phyloP scores from a whole-genome alignment of 2,797 vertebrate species.

The Pempheris klunzingeri region DNA sequence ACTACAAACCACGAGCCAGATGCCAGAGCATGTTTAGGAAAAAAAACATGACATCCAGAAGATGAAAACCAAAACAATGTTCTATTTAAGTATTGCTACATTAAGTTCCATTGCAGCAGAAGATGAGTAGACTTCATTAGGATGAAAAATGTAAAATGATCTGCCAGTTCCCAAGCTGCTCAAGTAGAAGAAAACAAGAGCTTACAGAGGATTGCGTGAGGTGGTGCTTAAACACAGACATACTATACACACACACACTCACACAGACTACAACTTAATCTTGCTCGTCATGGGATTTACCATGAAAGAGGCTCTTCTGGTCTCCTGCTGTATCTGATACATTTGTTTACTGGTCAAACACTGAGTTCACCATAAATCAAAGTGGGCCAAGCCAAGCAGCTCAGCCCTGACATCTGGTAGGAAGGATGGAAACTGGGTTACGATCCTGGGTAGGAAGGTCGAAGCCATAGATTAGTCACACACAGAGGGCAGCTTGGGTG shows the following conservation, averaged over 20 bases:
- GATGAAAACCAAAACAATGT: neutral
- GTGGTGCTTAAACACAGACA: neutral
- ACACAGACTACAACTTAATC: constrained; percentile 41
- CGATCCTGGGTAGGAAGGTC: constrained; percentile 27
- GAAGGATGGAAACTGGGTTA: constrained; percentile 55
- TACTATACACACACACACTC: neutral
- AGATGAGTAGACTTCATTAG: neutral
- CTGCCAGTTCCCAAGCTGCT: neutral
- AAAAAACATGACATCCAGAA: too few species aligned
- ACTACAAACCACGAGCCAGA: neutral
- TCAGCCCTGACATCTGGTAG: constrained; percentile 41
- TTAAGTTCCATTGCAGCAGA: neutral
- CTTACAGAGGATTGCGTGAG: neutral
- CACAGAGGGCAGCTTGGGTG: constrained; percentile 22
- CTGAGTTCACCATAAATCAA: constrained; percentile 34
- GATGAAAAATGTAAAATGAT: neutral
- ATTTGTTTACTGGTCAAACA: constrained; percentile 7
- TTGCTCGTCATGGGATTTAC: constrained; percentile 36
- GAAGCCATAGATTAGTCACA: constrained; percentile 33
- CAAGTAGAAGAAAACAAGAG: neutral
- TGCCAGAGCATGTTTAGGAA: neutral
- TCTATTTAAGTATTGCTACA: neutral
- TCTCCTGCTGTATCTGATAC: constrained; percentile 1
- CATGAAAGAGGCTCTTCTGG: constrained; percentile 3
- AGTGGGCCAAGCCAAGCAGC: constrained; percentile 54